Evolutionary conservation across 2,888 invertebrate species (phyloP).

Genomic region (Prosapia bicincta): DNA sequence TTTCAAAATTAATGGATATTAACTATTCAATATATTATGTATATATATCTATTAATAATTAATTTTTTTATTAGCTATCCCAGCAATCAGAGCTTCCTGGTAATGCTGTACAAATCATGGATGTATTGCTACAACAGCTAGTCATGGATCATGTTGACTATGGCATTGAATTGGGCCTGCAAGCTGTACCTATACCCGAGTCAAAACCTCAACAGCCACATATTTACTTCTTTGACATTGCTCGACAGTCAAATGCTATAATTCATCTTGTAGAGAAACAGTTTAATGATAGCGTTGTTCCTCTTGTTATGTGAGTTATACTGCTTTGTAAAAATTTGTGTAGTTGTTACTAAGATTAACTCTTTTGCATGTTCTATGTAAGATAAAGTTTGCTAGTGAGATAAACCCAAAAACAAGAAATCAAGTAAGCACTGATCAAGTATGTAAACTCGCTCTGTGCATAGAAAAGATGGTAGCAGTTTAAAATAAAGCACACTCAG

Average conservation of each 20-base stretch:
- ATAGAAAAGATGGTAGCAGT: too few species aligned
- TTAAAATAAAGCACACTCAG: too few species aligned
- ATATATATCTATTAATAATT: too few species aligned
- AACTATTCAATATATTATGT: too few species aligned
- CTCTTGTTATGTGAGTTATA: slow-evolving; percentile 72
- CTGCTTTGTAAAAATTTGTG: slow-evolving; percentile 29
- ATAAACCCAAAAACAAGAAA: too few species aligned
- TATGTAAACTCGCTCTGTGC: too few species aligned
- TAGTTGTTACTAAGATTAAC: neutral
- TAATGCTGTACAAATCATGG: slow-evolving; percentile 78
- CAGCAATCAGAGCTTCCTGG: slow-evolving; percentile 68
- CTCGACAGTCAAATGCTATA: slow-evolving; percentile 90
- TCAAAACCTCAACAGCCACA: slow-evolving; percentile 79
- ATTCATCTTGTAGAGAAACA: slow-evolving; percentile 91
- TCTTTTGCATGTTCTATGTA: too few species aligned
- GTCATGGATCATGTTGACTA: slow-evolving; percentile 94
- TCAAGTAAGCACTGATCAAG: too few species aligned
- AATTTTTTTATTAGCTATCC: too few species aligned
- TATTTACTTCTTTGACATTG: slow-evolving; percentile 90
- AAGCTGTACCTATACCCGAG: slow-evolving; percentile 85
- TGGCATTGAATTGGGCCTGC: slow-evolving; percentile 89
- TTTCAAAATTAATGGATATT: too few species aligned
- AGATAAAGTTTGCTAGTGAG: too few species aligned
- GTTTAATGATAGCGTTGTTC: slow-evolving; percentile 83
- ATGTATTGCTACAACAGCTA: slow-evolving; percentile 78